Conservation (phyloP, 2,888 invertebrate genomes). For the Cheilosia vulpina region DNA sequence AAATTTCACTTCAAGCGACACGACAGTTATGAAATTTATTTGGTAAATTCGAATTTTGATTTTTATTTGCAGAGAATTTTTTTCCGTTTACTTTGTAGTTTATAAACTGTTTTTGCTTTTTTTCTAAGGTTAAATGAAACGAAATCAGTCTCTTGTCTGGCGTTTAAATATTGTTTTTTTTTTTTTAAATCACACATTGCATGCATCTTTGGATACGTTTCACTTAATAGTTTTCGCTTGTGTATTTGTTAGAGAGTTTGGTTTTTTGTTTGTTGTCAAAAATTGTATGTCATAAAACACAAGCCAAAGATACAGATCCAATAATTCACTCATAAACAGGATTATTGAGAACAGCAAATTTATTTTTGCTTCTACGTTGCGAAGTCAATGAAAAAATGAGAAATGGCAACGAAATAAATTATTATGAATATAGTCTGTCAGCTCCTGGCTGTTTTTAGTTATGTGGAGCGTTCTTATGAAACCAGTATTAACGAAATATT, state of each 20-base stretch:
- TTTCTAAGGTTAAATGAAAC: conserved; percentile 79
- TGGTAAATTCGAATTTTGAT: conserved; percentile 70
- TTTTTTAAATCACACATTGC: conserved; percentile 78
- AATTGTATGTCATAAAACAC: conserved; percentile 32
- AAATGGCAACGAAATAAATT: conserved; percentile 45
- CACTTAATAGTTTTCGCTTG: conserved; percentile 76
- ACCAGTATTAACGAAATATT: conserved; percentile 64
- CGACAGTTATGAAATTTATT: conserved; percentile 29
- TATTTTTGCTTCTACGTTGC: conserved; percentile 8
- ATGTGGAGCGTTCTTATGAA: conserved; percentile 63
- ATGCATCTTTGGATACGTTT: conserved; percentile 83
- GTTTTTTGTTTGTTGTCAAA: conserved; percentile 20
- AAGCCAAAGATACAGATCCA: conserved; percentile 43
- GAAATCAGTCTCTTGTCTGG: conserved; percentile 82
- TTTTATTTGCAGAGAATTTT: conserved; percentile 53
- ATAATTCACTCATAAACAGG: conserved; percentile 69
- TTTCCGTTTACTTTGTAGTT: conserved; percentile 64
- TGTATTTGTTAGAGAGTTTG: conserved; percentile 41
- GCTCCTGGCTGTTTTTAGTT: conserved; percentile 28
- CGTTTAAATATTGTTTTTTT: conserved; percentile 69
- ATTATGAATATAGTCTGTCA: conserved; percentile 36
- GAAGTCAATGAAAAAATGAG: conserved; percentile 38
- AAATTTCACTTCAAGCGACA: conserved; percentile 41
- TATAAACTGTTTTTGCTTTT: conserved; percentile 35
- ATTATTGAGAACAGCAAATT: conserved; percentile 47